A percentile compares a stretch with the other conserved stretches of the same genome.
Evolutionary conservation across 1,140 invertebrate genomes (phyloP).

Genomic region (Pseudomyrmex sp.): DNA sequence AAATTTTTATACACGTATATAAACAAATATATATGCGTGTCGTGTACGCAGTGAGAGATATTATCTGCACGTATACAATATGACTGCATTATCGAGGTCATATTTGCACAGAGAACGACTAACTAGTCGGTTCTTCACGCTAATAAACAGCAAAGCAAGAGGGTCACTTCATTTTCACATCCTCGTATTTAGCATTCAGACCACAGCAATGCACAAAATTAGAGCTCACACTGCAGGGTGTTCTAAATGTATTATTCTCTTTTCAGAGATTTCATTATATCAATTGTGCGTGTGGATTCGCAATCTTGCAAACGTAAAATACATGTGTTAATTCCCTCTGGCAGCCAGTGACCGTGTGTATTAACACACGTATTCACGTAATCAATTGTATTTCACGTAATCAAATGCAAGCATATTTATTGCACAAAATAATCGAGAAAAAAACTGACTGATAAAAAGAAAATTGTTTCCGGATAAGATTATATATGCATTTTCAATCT

Average conservation of each 20-base stretch:
- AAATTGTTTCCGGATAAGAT: not conserved
- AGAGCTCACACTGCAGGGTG: not conserved
- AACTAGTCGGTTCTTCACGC: not conserved
- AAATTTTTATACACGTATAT: no score
- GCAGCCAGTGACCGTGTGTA: no score
- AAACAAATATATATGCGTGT: not conserved
- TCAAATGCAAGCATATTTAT: not conserved
- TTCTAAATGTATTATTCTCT: conserved; percentile 11
- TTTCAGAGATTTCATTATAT: not conserved
- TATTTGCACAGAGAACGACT: not conserved
- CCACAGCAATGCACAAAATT: not conserved
- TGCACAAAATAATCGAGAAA: not conserved
- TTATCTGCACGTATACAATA: not conserved
- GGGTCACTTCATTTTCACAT: not conserved
- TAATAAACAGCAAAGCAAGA: conserved; percentile 6
- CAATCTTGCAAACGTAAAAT: not conserved
- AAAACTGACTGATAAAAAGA: not conserved
- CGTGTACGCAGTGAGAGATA: not conserved
- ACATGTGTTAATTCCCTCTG: no score
- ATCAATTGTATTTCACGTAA: no score
- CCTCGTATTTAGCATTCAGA: not conserved
- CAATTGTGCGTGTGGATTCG: not conserved
- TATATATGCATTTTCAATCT: not conserved
- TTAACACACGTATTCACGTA: no score
- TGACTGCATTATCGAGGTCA: not conserved